Evolutionary conservation across 2,113 vertebrate genomes (phyloP).

Genomic region (Mandrillus leucophaeus): DNA sequence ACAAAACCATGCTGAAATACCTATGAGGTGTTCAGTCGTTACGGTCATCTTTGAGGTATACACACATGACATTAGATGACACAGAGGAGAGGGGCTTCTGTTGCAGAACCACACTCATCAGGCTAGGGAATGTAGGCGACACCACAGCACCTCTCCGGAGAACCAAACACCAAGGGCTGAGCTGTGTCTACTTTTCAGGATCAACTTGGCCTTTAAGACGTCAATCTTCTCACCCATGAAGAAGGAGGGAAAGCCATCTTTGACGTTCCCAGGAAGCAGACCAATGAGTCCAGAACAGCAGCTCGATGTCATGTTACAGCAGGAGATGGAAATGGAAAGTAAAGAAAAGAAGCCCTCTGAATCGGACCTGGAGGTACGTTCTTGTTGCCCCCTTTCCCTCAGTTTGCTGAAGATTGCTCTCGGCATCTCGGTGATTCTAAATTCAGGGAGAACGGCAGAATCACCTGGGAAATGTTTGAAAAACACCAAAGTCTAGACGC

Average conservation of each 20-base stretch:
- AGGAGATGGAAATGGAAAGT: conserved; percentile 82
- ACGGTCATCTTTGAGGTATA: neutral
- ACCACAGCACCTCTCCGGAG: neutral
- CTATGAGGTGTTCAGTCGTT: neutral
- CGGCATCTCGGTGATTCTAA: neutral
- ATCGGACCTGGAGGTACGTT: conserved; percentile 88
- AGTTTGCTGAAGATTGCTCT: neutral
- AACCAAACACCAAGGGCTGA: neutral
- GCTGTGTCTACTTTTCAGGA: conserved; percentile 52
- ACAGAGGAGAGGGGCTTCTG: neutral
- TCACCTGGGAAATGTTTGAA: neutral
- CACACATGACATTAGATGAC: neutral
- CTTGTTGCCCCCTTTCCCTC: neutral
- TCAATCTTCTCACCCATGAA: neutral
- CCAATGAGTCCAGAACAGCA: conserved; percentile 90
- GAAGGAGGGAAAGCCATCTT: neutral
- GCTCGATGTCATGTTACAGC: conserved; percentile 85
- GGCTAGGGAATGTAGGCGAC: neutral
- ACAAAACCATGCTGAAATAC: neutral
- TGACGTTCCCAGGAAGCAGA: conserved; percentile 53
- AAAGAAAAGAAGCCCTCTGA: conserved; percentile 80
- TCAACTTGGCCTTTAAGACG: fast-evolving
- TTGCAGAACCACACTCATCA: neutral
- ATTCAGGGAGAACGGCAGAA: neutral
- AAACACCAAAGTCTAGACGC: neutral